Evolutionary conservation across 2,113 vertebrate species (phyloP).

Genomic region (Caranx melampygus): DNA sequence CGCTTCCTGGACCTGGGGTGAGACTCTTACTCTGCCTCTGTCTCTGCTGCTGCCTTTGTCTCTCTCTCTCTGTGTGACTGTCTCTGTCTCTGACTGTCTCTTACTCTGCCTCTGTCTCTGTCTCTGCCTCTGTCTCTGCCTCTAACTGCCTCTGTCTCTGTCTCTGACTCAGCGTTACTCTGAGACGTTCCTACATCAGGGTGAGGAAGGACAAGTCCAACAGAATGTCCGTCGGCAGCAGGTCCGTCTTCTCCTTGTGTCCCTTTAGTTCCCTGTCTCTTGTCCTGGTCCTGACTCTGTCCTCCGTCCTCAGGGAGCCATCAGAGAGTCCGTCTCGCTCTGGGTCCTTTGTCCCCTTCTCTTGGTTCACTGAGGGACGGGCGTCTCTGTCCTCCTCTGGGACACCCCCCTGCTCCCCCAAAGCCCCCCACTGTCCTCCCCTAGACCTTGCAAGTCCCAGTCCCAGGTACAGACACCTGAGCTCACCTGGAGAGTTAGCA

Average conservation of each 20-base stretch:
- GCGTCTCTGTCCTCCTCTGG: conserved; percentile 84
- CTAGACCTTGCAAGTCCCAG: conserved; percentile 85
- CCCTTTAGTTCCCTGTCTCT: neutral
- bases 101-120: too few relatives aligned
- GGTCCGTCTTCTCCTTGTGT: conserved; percentile 72
- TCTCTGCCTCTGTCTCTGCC: too few relatives aligned
- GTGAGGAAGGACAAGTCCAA: conserved; percentile 88
- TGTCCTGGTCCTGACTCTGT: neutral
- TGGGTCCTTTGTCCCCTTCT: conserved; percentile 90
- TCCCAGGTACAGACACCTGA: conserved; percentile 85
- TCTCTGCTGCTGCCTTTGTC: too few relatives aligned
- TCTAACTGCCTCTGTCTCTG: too few relatives aligned
- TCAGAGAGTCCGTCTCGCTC: conserved; percentile 86
- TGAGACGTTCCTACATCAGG: conserved; percentile 86
- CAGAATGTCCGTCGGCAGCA: conserved; percentile 87
- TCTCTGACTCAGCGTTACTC: conserved; percentile 83
- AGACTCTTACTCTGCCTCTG: conserved; percentile 50
- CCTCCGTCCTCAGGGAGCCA: conserved; percentile 79
- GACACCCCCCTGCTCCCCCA: conserved; percentile 83
- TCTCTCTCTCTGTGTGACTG: too few relatives aligned
- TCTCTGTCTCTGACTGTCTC: too few relatives aligned
- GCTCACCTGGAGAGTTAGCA: too few relatives aligned
- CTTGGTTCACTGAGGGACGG: conserved; percentile 91
- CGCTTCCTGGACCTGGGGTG: conserved; percentile 92
- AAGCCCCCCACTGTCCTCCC: conserved; percentile 73